These are phyloP conservation scores for Polymixis lichenea DNA, from an alignment of 2,888 invertebrate species.

Conservation along the genomic window DNA sequence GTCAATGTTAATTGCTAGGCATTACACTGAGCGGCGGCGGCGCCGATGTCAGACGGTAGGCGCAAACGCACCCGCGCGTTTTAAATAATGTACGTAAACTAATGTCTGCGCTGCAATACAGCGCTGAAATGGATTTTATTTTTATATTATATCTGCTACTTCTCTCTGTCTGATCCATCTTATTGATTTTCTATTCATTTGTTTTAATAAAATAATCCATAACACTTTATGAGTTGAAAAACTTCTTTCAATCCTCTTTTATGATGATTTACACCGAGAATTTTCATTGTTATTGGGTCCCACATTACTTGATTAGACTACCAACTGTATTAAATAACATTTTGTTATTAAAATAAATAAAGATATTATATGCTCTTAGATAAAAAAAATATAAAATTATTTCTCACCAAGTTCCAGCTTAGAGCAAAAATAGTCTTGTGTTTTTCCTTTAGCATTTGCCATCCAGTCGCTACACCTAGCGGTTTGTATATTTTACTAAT, in stretches of 20 bases:
- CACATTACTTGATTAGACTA: constrained; percentile 18
- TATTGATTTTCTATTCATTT: constrained; percentile 11
- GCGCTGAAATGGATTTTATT: constrained; percentile 27
- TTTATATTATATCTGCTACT: constrained; percentile 3
- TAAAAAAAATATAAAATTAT: not conserved
- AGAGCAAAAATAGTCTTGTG: not conserved
- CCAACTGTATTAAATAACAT: not conserved
- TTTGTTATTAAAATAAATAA: not conserved
- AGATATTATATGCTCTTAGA: not conserved
- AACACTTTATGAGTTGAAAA: constrained; percentile 6
- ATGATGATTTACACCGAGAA: constrained; percentile 14
- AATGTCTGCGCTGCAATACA: constrained; percentile 14
- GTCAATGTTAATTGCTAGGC: constrained; percentile 83
- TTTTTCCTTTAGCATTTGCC: not conserved
- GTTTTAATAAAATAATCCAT: constrained; percentile 1
- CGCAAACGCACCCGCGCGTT: constrained; percentile 57
- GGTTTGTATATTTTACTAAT: constrained; percentile 19
- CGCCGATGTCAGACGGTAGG: constrained; percentile 62
- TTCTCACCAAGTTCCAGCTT: not conserved
- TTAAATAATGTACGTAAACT: constrained; percentile 51
- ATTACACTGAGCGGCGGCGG: constrained; percentile 71
- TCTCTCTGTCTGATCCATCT: not conserved
- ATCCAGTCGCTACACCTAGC: not conserved
- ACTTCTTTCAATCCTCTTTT: constrained; percentile 12
- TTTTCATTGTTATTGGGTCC: constrained; percentile 25